These are phyloP conservation scores for Holotrichia oblita DNA, from an alignment of 1,140 invertebrate species.

Conservation along the genomic window DNA sequence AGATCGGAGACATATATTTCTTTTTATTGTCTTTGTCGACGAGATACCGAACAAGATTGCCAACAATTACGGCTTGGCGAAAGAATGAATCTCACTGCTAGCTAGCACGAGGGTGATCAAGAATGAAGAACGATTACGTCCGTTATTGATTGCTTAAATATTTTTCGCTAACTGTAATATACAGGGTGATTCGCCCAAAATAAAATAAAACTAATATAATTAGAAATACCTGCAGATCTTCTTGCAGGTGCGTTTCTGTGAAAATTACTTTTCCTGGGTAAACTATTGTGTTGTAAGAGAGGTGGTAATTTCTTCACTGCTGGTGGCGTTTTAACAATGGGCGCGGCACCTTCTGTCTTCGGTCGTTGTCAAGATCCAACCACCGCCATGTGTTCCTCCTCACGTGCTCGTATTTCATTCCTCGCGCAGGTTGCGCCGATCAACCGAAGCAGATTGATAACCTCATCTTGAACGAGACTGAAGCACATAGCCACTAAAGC, in stretches of 20 bases:
- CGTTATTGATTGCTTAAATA: not conserved
- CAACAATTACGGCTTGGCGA: not conserved
- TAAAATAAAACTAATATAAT: conserved; percentile 43
- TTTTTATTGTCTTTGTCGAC: not conserved
- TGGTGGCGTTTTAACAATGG: conserved; percentile 56
- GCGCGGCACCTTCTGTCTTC: conserved; percentile 63
- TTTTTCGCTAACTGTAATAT: not conserved
- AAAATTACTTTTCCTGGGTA: conserved; percentile 71
- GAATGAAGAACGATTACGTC: conserved; percentile 7
- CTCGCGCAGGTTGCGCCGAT: conserved; percentile 53
- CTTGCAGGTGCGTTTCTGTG: conserved; percentile 71
- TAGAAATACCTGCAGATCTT: conserved; percentile 67
- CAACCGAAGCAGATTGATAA: conserved; percentile 72
- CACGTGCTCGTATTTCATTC: conserved; percentile 57
- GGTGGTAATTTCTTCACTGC: conserved; percentile 64
- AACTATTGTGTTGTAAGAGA: conserved; percentile 67
- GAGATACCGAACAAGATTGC: not conserved
- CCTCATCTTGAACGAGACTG: conserved; percentile 93
- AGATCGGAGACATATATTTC: not conserved
- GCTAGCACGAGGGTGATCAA: not conserved
- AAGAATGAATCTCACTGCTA: no score
- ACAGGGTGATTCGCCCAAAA: not conserved
- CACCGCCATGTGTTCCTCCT: conserved; percentile 65
- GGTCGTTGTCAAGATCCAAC: conserved; percentile 72
- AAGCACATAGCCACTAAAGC: conserved; percentile 97